Percentiles rank a stretch among this genome's conserved stretches.
These are phyloP conservation scores for Xanthia togata DNA, from an alignment of 2,888 invertebrate species.

Conservation along the genomic window DNA sequence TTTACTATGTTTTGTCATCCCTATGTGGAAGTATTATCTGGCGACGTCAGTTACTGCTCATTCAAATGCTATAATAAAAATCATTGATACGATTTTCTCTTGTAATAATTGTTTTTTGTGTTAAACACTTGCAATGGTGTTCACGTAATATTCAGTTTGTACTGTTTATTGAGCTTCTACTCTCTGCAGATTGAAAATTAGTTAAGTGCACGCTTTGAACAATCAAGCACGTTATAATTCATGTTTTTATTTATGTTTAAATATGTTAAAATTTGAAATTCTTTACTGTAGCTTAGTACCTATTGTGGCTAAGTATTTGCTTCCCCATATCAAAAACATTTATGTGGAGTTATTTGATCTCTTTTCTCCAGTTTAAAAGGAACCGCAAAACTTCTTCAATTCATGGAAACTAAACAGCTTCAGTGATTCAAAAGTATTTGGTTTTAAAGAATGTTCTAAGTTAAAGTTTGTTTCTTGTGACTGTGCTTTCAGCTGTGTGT, in stretches of 20 bases:
- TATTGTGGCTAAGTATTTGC: neutral
- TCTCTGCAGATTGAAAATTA: neutral
- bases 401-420: slow-evolving; percentile 26
- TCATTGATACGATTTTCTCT: neutral
- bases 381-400: slow-evolving; percentile 7
- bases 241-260: neutral
- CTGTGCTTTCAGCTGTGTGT: slow-evolving; percentile 29
- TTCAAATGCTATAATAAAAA: slow-evolving; percentile 32
- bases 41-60: slow-evolving; percentile 25
- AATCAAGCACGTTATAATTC: neutral
- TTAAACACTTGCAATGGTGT: neutral
- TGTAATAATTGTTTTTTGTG: neutral
- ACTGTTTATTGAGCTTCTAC: neutral
- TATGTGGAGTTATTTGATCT: slow-evolving; percentile 17
- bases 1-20: slow-evolving; percentile 27
- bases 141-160: neutral
- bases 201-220: neutral
- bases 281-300: neutral
- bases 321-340: neutral
- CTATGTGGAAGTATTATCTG: slow-evolving; percentile 24
- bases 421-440: slow-evolving; percentile 32
- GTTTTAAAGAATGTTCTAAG: slow-evolving; percentile 36
- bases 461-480: slow-evolving; percentile 46
- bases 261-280: neutral
- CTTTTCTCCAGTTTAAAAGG: slow-evolving; percentile 11